Evolutionary conservation across 2,888 invertebrate species (phyloP), one percentile per base, ranked within the genome.

Genomic region (Steromphala cineraria): DNA sequence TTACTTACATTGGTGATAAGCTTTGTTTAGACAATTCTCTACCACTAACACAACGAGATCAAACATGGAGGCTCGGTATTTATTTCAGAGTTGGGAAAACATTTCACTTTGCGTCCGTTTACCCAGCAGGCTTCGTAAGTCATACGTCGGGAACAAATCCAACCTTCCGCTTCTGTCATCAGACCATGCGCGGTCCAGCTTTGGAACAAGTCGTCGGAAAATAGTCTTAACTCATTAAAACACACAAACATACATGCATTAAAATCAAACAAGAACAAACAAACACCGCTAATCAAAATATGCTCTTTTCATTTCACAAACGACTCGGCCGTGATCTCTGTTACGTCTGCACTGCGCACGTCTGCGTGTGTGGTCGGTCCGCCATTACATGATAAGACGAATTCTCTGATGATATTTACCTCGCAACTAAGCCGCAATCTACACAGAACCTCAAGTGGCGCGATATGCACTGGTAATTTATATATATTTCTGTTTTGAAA

Each of bases 401-500:
- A 71, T 40, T 71, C 36, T 71, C 40, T 36, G 71, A 71, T 71
- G 71, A 71, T 71, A 71, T 71, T 71, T 71, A 36, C 71, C 71
- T 71, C 71, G 71, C 71, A 71, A 71, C 71, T 71, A 71, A 71
- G 40, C 31, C 71, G 71, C 36, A 71, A 71, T 71, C 71, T 71
- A 36, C 31, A 36, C 71, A 71, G 19, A 31, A 15, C 71, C 71
- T 36, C 40, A 71, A 71, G 71, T 71, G 71, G 31, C 71, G 36
- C 36, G 71, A 71, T 71, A 71, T 71, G 36, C 31, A 31, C 71
- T 31, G 71, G 40, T 71, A 71, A 71, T 40, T 71, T 71, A 71
- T 71, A 71, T 40, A 71, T 31, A 71, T 31, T 71, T 71, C 40
- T 71, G 71, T 71, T 71, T 71, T 71, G 71, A 71, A 71, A 71